Evolutionary conservation across 1,140 invertebrate species (phyloP), one percentile per base, ranked within the genome.

Genomic region (Grapholita molesta): DNA sequence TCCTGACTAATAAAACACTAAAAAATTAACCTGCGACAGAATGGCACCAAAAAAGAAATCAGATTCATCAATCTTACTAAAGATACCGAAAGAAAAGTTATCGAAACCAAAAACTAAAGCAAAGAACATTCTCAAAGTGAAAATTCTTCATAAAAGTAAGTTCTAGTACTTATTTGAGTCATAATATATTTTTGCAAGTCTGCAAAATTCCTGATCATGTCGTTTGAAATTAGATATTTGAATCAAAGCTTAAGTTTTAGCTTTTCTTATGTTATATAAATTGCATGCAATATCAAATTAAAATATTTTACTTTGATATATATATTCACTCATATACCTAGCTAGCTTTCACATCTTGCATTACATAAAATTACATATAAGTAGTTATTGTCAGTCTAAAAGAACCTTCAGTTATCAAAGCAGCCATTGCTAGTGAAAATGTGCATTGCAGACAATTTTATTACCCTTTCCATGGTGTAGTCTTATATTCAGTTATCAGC

Each of bases 21-120:
- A 42, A 42, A 42, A 8, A 48, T 6, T 15, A 48, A 48, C 42
- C 18, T 48, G 42, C n/a, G 8, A 48, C 35, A 71, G 69, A 73
- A 77, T 77, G 75, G 24, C 72, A 52, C 75, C 75, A 24, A 74
- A 64, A 33, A 74, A 70, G 70, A 71, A 67, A 69, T 25, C 42
- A 23, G 55, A 24, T 67, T 33, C 61, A 64, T 7, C 61, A 5
- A 35, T 15, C 2, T 24, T 57, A 18, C 30, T 30, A 15, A 70
- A 70, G 33, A 67, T 25, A 28, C 55, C 33, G 25, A 64, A 70
- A 71, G 33, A 71, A 52, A 55, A 69, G 32, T 24, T 24, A 33
- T 9, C 66, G 18, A 32, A 32, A n/a, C 11, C 33, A 55, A 57
- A 71, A 75, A 9, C 55, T 61, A 9, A 71, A 66, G 57, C 55